These are phyloP conservation scores for Halcyon senegalensis DNA, from an alignment of 2,113 vertebrate species.

Conservation along the genomic window DNA sequence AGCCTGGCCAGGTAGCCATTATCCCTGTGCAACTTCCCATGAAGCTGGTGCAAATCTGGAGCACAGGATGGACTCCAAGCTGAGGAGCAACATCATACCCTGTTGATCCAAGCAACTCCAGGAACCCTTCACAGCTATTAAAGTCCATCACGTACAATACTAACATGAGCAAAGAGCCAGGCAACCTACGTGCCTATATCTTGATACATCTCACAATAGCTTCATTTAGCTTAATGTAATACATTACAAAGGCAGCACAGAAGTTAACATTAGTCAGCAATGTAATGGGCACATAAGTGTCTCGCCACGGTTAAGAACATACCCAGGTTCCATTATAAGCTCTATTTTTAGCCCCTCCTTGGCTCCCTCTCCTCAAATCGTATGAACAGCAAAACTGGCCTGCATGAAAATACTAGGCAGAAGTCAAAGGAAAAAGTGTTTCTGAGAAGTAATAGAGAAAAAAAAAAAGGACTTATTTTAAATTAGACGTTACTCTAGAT, in stretches of 20 bases:
- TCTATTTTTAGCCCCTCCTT: conserved; percentile 49
- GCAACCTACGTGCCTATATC: conserved; percentile 30
- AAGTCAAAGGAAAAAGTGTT: not conserved
- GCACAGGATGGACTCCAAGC: not conserved
- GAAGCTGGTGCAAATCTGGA: not conserved
- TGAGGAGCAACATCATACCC: not conserved
- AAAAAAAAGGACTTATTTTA: not conserved
- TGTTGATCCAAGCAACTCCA: not conserved
- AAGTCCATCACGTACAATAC: conserved; percentile 43
- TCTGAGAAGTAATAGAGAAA: not conserved
- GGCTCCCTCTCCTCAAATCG: conserved; percentile 8
- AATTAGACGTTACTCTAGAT: not conserved
- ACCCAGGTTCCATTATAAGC: conserved; percentile 49
- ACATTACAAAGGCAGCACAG: conserved; percentile 53
- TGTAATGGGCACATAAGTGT: conserved; percentile 63
- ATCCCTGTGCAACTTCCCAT: not conserved
- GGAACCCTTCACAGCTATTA: conserved; percentile 24
- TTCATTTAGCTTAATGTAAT: conserved; percentile 69
- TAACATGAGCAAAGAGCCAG: conserved; percentile 48
- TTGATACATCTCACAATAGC: conserved; percentile 40
- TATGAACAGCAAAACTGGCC: conserved; percentile 8
- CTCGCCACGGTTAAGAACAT: conserved; percentile 48
- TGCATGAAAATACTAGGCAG: conserved; percentile 17
- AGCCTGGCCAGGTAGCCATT: not conserved
- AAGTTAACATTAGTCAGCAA: conserved; percentile 66